Percentiles rank a stretch among this genome's conserved stretches.
Conservation (phyloP, 2,888 invertebrate species). For the Trichogramma evanescens region DNA sequence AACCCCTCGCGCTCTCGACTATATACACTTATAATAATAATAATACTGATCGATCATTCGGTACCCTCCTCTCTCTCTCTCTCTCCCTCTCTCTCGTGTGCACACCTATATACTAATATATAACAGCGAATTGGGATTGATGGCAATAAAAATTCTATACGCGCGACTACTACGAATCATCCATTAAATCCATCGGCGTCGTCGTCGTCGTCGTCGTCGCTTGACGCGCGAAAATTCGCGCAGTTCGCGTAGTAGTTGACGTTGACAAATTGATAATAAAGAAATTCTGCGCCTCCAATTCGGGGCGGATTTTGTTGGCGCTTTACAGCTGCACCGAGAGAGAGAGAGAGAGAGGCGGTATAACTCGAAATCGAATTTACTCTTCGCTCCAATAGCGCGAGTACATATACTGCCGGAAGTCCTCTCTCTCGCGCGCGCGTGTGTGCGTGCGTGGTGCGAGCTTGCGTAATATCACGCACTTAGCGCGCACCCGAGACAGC, state of each 20-base stretch:
- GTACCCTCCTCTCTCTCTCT: not conserved
- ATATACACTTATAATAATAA: too few relatives aligned
- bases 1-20: too few relatives aligned
- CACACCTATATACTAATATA: not conserved
- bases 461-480: too few relatives aligned
- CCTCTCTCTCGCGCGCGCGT: too few relatives aligned
- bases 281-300: constrained; percentile 8
- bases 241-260: not conserved
- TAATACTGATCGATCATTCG: not conserved
- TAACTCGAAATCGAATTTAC: too few relatives aligned
- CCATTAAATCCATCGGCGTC: not conserved
- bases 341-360: not conserved
- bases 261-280: constrained; percentile 20
- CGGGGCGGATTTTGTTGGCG: not conserved
- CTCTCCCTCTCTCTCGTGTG: not conserved
- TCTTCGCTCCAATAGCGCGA: too few relatives aligned
- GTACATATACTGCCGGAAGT: too few relatives aligned
- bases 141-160: not conserved
- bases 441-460: too few relatives aligned
- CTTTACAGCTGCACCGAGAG: not conserved
- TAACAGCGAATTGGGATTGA: not conserved
- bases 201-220: not conserved
- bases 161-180: not conserved
- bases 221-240: not conserved
- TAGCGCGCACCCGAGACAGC: too few relatives aligned